Evolutionary conservation across 2,113 vertebrate genomes (phyloP), one percentile per base, ranked within the genome.

Genomic region (Verasper variegatus): DNA sequence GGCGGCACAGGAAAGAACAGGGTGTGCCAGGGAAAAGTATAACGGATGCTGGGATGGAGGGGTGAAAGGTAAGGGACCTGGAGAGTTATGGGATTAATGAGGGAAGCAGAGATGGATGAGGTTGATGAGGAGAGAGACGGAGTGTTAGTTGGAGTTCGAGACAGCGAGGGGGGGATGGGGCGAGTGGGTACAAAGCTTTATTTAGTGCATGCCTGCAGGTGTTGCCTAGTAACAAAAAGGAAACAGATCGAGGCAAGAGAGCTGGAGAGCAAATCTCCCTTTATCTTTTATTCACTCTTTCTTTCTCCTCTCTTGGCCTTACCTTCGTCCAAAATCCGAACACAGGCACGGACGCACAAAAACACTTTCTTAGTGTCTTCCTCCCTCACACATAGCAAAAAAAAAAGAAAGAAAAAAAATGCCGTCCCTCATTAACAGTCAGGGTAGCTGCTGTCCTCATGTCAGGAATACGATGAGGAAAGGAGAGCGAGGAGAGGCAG

Each of bases 191-290:
- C 87, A 89, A 90, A 84, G 92, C 92, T 94, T 93, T 94, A 94
- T 94, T 94, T 94, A 94, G 94, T 94, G 92, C 92, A 94, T 95
- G 92, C 93, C 94, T 94, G 93, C 93, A 94, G 94, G 93, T 94
- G 94, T 95, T 95, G 94, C 94, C 91, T 95, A 94, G 94, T 94
- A 95, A 95, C 94, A 91, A 91, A 91, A 85, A 91, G 77, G 85
- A 93, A 94, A 93, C 91, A 92, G 89, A 89, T 85, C 67, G 82
- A 85, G 88, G 78, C 82, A 76, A 87, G 88, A 82, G 88, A 82
- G 81, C 80, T 79, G 84, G 83, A 80, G 85, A 81, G 73, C 70
- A 89, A 69, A 78, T 84, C 76, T 89, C 81, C 77, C 83, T 86
- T 83, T 83, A 87, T 91, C 82, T 88, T 42, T 42, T 42, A 42